Base-by-base conservation (phyloP, 2,888 invertebrate genomes). In the Alviniconcha strummeri region DNA sequence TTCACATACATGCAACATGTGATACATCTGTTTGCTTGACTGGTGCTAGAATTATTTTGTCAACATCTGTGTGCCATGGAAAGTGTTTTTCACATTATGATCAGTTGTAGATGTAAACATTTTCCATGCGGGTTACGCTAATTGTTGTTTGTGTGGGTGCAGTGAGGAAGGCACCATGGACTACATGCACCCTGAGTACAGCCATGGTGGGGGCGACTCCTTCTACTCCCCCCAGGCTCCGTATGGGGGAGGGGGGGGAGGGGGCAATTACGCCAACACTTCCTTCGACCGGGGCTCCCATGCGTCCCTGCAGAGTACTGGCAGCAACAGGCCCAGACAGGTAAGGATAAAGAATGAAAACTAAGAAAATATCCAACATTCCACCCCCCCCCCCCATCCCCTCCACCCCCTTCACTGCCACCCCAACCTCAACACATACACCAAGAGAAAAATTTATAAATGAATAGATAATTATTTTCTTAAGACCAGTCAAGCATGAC, bases 91-190 rank as follows among this genome's bases (percentile, higher is more conserved):
- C 67, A 64, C 75, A 74, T 75, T 9, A 64, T 64, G 64, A 64
- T 15, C 36, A 36, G 36, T 36, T 36, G 36, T 36, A 36, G 36
- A 3, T 36, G 36, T 36, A 36, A 36, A 36, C 0, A 36, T 36
- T 0, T 36, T 36, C 36, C 36, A 36, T 36, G 36, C 36, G 36
- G 36, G 36, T 36, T 36, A 36, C 0, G 36, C 36, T 36, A 36
- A 36, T 36, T 36, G 36, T 36, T 36, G 36, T 36, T 36, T 36
- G 36, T 36, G 36, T 36, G 36, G 36, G 36, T 36, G 36, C 87
- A 89, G 88, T 85, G 89, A 89, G 60, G 86, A 87, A 84, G 84
- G 85, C 17, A 88, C 88, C 83, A 90, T 91, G 91, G 90, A 91
- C 85, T 90, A 90, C 86, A 87, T 90, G 86, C 90, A 89, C 19